phyloP scores from a whole-genome alignment of 2,113 vertebrate genomes.

The Meriones unguiculatus region DNA sequence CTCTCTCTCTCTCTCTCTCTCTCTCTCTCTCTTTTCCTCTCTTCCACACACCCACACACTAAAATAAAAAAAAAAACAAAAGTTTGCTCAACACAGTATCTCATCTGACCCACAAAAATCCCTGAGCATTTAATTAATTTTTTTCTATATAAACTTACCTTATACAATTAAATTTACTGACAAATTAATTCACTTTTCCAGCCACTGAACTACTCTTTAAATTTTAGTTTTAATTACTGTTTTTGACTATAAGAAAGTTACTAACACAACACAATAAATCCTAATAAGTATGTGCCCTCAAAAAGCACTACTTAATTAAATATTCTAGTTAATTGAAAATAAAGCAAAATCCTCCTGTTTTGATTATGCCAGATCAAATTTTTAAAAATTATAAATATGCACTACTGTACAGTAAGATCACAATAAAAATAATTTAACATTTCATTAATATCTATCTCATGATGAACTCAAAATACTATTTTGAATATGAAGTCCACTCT shows the following conservation, averaged over 20 bases:
- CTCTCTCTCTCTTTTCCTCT: not conserved
- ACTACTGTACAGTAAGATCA: conserved; percentile 33
- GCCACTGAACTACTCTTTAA: not conserved
- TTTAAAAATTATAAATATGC: conserved; percentile 37
- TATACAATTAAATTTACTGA: conserved; percentile 46
- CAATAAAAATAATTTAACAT: conserved; percentile 42
- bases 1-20: not conserved
- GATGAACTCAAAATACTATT: conserved; percentile 40
- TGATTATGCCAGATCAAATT: not conserved
- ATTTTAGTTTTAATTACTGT: conserved; percentile 4
- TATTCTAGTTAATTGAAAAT: conserved; percentile 44
- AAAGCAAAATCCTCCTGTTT: conserved; percentile 2
- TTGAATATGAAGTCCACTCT: conserved; percentile 34
- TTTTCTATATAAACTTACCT: conserved; percentile 19
- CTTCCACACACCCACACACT: not conserved
- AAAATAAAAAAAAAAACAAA: not conserved
- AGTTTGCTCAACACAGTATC: not conserved
- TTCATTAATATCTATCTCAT: conserved; percentile 50
- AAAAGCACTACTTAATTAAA: conserved; percentile 9
- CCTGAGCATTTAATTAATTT: conserved; percentile 20
- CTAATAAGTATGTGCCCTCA: not conserved
- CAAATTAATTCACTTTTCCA: conserved; percentile 31
- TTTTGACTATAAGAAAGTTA: conserved; percentile 11
- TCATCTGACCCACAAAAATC: not conserved
- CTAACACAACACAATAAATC: conserved; percentile 32